Base-by-base conservation (phyloP, 2,797 vertebrate genomes). In the Bovichtus diacanthus region DNA sequence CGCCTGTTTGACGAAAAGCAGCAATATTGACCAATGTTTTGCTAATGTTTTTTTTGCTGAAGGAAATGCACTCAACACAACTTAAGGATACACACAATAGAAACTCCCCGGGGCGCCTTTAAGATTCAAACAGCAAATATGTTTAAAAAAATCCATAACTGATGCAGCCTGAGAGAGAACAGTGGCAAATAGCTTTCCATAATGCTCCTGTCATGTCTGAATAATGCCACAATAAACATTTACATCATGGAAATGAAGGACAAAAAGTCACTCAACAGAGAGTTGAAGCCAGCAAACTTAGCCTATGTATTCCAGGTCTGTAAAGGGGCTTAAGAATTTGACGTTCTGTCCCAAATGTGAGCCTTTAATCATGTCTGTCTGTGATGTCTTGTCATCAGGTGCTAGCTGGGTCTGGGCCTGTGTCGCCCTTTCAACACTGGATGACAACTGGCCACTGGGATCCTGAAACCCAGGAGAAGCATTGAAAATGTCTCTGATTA, bases 391-490 rank as follows among this genome's bases (percentile, higher is more conserved):
- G 71, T 86, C 81, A 81, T 86, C 84, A 74, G 77, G 59, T 84
- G 50, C 43, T 76, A 3, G 76, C 72, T 67, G 58, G 67, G 39
- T 71, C 76, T 46, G 66, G 39, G 62, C 71, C 81, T 19, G 66
- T 29, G 55, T 62, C 25, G 5, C 66, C 74, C 86, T 87, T 76
- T 93, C 87, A 93, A 88, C 89, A 83, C 84, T 64, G 76, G 87
- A 93, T 90, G 89, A 82, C 82, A 84, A 88, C 90, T 90, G 88
- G 77, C 77, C 85, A 73, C 76, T 13, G 34, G 71, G 68, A 80
- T 87, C 80, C 78, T 86, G 77, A 90, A 91, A 87, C 82, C 83
- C 53, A 55, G 82, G 78, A 78, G 68, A 86, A 59, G 76, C 0
- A 61, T 62, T 84, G 78, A 88, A 92, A 83, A 85, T 31, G n/a